Base-by-base conservation (phyloP, 2,797 vertebrate genomes). In the Rhynchonycteris naso region DNA sequence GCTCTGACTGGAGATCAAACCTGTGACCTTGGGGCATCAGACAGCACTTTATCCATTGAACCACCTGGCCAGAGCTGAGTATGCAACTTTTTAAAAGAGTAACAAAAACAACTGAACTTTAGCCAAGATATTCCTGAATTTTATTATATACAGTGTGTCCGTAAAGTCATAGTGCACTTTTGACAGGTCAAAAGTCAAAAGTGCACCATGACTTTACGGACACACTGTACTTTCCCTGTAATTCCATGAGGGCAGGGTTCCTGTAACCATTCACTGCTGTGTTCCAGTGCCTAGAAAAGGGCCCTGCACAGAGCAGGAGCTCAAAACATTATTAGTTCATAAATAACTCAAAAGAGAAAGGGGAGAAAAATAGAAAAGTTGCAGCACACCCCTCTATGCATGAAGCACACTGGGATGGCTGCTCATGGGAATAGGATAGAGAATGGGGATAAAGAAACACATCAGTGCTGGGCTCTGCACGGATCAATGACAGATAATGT, bases 231-330 rank as follows among this genome's bases (percentile, higher is more conserved):
- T n/a, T 22, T 43, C 33, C 33, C 24, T 2, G 21, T 7, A 33
- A 68, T 33, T 69, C 38, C 76, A n/a, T 0, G 2, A 63, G 16
- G 63, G 7, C 35, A 8, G 18, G 28, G 28, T 58, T 58, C 59
- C 26, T 4, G 38, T 43, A 50, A 18, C 4, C 1, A 7, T n/a
- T 28, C 7, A 1, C 5, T 2, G 30, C 11, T 28, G 4, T 28
- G 59, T 21, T 68, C 43, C 52, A 26, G 76, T 1, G 3, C 47
- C 74, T 11, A 24, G 28, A 33, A 68, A 43, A 68, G 6, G 3
- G 26, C 33, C 50, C 66, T 30, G 26, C n/a, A 5, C 58, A 47
- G 28, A 38, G n/a, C 21, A 54, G 33, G 35, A 24, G 59, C 43
- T 61, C 71, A 2, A 38, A 33, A 58, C 26, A 3, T 5, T 5